Evolutionary conservation across 2,797 vertebrate species (phyloP).

Genomic region (Poeciliopsis infans): DNA sequence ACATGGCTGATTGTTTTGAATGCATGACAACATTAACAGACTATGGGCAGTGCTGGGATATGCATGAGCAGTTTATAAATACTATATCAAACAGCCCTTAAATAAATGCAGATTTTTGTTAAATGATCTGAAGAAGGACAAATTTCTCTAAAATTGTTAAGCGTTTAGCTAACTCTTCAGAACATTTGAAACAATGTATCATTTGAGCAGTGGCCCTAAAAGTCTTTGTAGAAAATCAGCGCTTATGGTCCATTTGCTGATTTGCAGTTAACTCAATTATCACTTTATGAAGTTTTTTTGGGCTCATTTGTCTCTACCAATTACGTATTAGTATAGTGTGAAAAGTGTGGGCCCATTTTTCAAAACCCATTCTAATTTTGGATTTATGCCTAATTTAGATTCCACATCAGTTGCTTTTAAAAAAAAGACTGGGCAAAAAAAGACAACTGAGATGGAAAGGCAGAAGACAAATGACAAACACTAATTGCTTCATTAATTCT

Average conservation of each 20-base stretch:
- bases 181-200: not conserved
- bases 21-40: constrained; percentile 1
- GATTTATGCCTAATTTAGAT: constrained; percentile 9
- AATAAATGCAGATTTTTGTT: not conserved
- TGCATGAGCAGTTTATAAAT: not conserved
- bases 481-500: constrained; percentile 11
- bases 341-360: not conserved
- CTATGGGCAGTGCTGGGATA: not conserved
- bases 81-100: not conserved
- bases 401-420: constrained; percentile 2
- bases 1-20: constrained; percentile 3
- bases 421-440: constrained; percentile 1
- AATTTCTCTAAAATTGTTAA: not conserved
- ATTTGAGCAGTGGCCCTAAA: constrained; percentile 5
- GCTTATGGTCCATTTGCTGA: not conserved
- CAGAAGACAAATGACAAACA: constrained; percentile 10
- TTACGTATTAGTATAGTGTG: not conserved
- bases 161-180: not conserved
- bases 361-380: constrained; percentile 1
- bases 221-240: not conserved
- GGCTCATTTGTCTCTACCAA: constrained; percentile 1
- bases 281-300: not conserved
- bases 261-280: not conserved
- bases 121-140: not conserved
- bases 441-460: constrained; percentile 1